Evolutionary conservation across 2,797 vertebrate genomes (phyloP).

Genomic region (Leptoclinus maculatus): DNA sequence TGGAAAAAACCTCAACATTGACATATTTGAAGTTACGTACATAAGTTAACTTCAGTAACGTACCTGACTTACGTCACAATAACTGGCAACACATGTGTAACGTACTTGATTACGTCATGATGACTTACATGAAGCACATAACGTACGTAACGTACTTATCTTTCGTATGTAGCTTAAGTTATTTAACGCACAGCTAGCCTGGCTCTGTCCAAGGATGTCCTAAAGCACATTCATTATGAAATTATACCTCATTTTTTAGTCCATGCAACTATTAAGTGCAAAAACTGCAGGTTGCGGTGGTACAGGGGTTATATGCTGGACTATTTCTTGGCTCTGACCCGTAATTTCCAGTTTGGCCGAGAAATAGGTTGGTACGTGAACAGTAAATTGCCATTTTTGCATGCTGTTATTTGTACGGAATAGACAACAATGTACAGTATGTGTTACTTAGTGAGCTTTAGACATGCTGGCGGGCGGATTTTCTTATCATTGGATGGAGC

Average conservation of each 20-base stretch:
- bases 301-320: not conserved
- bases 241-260: not conserved
- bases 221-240: not conserved
- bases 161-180: too few species aligned
- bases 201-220: not conserved
- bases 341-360: conserved; percentile 15
- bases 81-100: not conserved
- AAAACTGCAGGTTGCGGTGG: not conserved
- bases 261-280: not conserved
- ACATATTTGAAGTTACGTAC: not conserved
- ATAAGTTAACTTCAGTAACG: not conserved
- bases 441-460: conserved; percentile 13
- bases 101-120: too few species aligned
- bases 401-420: not conserved
- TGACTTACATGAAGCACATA: not conserved
- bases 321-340: conserved; percentile 7
- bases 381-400: not conserved
- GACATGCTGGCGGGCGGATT: not conserved
- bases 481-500: not conserved
- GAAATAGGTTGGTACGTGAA: not conserved
- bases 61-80: not conserved
- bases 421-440: not conserved
- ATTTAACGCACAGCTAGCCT: not conserved
- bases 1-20: not conserved
- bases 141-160: too few species aligned